Conservation (phyloP, 1,140 invertebrate species). For the Nasonia giraulti region DNA sequence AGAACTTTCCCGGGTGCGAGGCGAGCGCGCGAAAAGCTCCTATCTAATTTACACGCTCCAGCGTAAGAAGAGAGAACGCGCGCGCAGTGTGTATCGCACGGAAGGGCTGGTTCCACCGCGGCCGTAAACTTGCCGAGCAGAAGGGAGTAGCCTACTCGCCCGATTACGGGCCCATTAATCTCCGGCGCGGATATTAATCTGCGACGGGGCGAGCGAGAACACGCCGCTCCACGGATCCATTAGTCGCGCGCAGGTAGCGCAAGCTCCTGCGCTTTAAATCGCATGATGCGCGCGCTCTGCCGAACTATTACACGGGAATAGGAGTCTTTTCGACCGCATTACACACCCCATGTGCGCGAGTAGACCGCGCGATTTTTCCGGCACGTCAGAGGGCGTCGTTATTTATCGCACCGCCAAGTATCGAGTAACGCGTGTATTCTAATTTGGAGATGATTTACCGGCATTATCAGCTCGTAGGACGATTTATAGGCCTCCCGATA, state of each 20-base stretch:
- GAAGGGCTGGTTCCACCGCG: background rate
- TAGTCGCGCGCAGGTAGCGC: background rate
- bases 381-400: too few relatives aligned
- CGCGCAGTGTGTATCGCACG: background rate
- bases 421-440: background rate
- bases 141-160: background rate
- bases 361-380: too few relatives aligned
- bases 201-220: background rate
- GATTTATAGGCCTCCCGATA: background rate
- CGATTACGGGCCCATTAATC: constrained; percentile 27
- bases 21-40: background rate
- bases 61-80: too few relatives aligned
- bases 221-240: background rate
- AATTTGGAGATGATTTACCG: constrained; percentile 11
- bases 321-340: too few relatives aligned
- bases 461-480: background rate
- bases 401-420: too few relatives aligned
- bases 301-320: too few relatives aligned
- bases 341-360: too few relatives aligned
- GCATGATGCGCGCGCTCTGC: background rate
- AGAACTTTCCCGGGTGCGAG: too few relatives aligned
- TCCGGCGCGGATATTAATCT: constrained; percentile 21
- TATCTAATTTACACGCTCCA: constrained; percentile 10
- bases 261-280: background rate
- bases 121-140: background rate